These are phyloP conservation scores for Theristicus caerulescens DNA, from an alignment of 2,113 vertebrate species.

Conservation along the genomic window DNA sequence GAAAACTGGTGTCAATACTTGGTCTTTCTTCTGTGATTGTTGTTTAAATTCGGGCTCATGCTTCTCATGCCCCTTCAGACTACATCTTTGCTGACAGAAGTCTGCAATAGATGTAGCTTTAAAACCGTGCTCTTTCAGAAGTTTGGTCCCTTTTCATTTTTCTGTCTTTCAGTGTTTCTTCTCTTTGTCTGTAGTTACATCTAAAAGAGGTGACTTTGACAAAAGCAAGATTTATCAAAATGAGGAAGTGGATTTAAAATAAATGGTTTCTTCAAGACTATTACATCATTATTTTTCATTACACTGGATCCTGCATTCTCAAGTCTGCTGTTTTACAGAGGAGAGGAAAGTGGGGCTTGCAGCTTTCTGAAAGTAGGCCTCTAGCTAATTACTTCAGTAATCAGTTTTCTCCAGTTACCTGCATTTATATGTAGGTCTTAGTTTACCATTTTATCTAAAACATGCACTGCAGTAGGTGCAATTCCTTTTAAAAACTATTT, in stretches of 20 bases:
- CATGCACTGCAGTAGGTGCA: background rate
- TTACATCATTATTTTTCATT: background rate
- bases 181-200: background rate
- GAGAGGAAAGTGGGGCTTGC: background rate
- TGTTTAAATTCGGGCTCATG: background rate
- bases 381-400: background rate
- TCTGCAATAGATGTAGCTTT: background rate
- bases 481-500: background rate
- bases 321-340: background rate
- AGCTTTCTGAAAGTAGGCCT: background rate
- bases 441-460: background rate
- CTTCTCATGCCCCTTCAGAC: background rate
- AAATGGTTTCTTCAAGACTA: background rate
- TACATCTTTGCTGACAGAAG: background rate
- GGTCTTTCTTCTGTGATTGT: background rate
- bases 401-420: background rate
- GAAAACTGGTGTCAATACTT: background rate
- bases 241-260: background rate
- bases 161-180: background rate
- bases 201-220: background rate
- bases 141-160: background rate
- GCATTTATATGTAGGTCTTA: background rate
- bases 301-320: background rate
- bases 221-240: background rate
- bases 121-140: background rate